Base-by-base conservation (phyloP, 2,888 invertebrate species). In the Minunthozetes semirufus region DNA sequence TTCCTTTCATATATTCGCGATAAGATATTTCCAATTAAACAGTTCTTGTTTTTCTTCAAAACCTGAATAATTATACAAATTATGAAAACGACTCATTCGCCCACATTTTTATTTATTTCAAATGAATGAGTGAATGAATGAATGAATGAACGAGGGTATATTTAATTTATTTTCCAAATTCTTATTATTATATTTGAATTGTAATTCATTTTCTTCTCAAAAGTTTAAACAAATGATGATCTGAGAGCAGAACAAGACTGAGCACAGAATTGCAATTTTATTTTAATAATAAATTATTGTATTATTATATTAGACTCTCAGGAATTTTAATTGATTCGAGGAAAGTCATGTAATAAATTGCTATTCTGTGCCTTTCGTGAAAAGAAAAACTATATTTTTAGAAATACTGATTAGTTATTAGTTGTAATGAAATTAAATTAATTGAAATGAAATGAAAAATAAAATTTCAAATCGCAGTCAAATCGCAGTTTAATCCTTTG, bases 311-410 rank as follows among this genome's bases (percentile, higher is more conserved):
- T 22, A 29, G 11, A 53, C n/a, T 29, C 15, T 33, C 1, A 63
- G 63, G 63, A 63, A 63, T 63, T 63, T 63, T 63, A 63, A 63
- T 63, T 63, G 63, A 63, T 33, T 63, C 29, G 13, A 61, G 61
- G 61, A 61, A 50, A 50, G 13, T 5, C 13, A 19, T 50, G 9
- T 46, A 9, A 33, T 4, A 33, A 33, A 33, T 33, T 6, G 9
- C 9, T 33, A 33, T 33, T 33, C 33, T 33, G 4, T 33, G 4
- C 33, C 4, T 33, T 33, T 33, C 9, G 9, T 33, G 33, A 33
- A 33, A 33, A 33, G 33, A 33, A 9, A 33, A 33, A 33, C 17
- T 50, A 8, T 17, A 50, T 15, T 8, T 4, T n/a, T 50, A 5
- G 3, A 5, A 50, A 50, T 8, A n/a, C 50, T 50, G 17, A 15